phyloP scores from a whole-genome alignment of 2,797 vertebrate species.

The Hypotaenidia philippensis region DNA sequence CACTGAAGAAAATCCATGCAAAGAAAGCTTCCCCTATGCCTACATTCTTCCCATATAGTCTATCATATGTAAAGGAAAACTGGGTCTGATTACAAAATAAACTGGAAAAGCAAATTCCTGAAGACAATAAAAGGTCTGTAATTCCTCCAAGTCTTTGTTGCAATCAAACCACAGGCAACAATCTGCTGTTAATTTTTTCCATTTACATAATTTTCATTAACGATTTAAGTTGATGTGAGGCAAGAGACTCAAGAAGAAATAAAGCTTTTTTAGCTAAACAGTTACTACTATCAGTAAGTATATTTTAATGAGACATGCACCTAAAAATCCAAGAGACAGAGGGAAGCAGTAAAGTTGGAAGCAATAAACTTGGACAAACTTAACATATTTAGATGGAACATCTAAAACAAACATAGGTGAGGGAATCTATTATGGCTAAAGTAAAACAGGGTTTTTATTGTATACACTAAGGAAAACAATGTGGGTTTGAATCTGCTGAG shows the following conservation, averaged over 20 bases:
- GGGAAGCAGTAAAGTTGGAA: background rate
- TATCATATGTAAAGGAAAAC: background rate
- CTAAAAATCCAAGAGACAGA: background rate
- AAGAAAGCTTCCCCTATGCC: background rate
- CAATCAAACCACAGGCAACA: background rate
- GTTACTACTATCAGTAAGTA: background rate
- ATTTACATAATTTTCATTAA: background rate
- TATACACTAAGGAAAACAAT: background rate
- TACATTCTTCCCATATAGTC: background rate
- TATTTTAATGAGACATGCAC: background rate
- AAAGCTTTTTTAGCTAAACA: background rate
- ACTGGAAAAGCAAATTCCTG: background rate
- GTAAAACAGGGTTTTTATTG: rapidly evolving
- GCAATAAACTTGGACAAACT: background rate
- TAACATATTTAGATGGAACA: background rate
- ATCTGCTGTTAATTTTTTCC: background rate
- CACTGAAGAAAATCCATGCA: background rate
- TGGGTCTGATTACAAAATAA: background rate
- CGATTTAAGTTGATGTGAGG: background rate
- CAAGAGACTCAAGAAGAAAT: background rate
- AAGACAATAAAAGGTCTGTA: background rate
- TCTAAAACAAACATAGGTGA: background rate
- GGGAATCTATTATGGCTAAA: background rate
- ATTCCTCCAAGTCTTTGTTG: background rate
- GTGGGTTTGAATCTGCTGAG: background rate